Base-by-base conservation (phyloP, 2,113 vertebrate species). In the Mesitornis unicolor region DNA sequence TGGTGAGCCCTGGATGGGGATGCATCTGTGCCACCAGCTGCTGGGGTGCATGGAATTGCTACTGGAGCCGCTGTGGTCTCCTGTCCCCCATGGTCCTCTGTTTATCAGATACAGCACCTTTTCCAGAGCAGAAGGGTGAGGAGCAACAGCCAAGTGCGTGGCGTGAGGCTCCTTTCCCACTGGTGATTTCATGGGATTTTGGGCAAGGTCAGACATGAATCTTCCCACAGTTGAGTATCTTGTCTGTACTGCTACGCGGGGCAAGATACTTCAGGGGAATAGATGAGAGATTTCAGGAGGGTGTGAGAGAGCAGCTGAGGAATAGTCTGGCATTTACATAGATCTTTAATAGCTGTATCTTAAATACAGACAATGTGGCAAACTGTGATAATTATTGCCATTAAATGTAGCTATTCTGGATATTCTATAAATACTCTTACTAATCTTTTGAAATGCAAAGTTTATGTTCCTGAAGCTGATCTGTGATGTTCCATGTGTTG, bases 201-300 rank as follows among this genome's bases (percentile, higher is more conserved):
- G 36, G 80, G 73, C 85, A 84, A 54, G 82, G 75, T 31, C 21
- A 31, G 56, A 29, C 60, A 10, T 0, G 60, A 43, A 16, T 38
- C 31, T 64, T 69, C 38, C 59, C n/a, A 7, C 40, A 5, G 67
- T 6, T 7, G 28, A 25, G n/a, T 17, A 0, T 67, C 64, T 65
- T 48, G 73, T 65, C 61, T 59, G 59, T 35, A 9, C 48, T 42
- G 51, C 36, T 33, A 0, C 0, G 1, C 22, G 0, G 13, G 36
- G 59, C 35, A n/a, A 7, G 70, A 8, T 13, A 61, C 57, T 54
- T 18, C 60, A n/a, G 64, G 26, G 42, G 25, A 70, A 3, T 16
- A 8, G 45, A 25, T 1, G 2, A 20, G 57, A 11, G 17, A 6
- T 40, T 68, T 15, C 28, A 14, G 20, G 29, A n/a, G 25, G 51